These are phyloP conservation scores for Sphecodes monilicornis DNA, from an alignment of 2,888 invertebrate species.

Conservation along the genomic window DNA sequence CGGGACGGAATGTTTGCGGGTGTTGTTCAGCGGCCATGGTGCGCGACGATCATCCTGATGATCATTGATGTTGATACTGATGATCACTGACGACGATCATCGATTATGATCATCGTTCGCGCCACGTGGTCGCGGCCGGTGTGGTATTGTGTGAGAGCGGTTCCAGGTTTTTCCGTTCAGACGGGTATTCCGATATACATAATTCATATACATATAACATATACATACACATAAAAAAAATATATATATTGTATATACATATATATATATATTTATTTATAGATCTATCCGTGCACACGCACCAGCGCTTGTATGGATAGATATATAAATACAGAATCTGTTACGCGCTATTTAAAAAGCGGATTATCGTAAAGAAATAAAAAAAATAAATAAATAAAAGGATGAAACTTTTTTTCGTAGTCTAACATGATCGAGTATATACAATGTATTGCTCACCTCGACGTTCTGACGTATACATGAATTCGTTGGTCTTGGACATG, in stretches of 20 bases:
- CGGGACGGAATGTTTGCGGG: slow-evolving; percentile 19
- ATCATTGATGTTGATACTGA: not conserved
- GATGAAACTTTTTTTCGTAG: slow-evolving; percentile 43
- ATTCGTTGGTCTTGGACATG: slow-evolving; percentile 66
- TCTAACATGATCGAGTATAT: slow-evolving; percentile 40
- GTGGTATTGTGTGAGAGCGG: slow-evolving; percentile 39
- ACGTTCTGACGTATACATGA: slow-evolving; percentile 43
- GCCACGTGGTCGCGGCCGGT: slow-evolving; percentile 5
- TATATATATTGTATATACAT: slow-evolving; percentile 22
- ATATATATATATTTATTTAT: slow-evolving; percentile 21
- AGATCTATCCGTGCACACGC: not conserved
- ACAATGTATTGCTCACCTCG: slow-evolving; percentile 54
- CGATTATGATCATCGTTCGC: slow-evolving; percentile 36
- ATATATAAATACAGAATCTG: slow-evolving; percentile 47
- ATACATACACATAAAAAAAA: slow-evolving; percentile 22
- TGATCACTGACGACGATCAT: not conserved
- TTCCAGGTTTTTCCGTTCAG: slow-evolving; percentile 42
- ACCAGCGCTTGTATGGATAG: not conserved
- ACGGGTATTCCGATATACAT: slow-evolving; percentile 57
- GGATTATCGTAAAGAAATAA: slow-evolving; percentile 13
- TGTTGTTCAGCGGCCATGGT: slow-evolving; percentile 35
- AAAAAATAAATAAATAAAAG: not conserved
- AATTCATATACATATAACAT: slow-evolving; percentile 45
- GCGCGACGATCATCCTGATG: not conserved
- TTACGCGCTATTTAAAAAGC: slow-evolving; percentile 49